A percentile compares a stretch with the other conserved stretches of the same genome.
Evolutionary conservation across 2,113 vertebrate species (phyloP).

Genomic region (Xenotilapia flavipinnis): DNA sequence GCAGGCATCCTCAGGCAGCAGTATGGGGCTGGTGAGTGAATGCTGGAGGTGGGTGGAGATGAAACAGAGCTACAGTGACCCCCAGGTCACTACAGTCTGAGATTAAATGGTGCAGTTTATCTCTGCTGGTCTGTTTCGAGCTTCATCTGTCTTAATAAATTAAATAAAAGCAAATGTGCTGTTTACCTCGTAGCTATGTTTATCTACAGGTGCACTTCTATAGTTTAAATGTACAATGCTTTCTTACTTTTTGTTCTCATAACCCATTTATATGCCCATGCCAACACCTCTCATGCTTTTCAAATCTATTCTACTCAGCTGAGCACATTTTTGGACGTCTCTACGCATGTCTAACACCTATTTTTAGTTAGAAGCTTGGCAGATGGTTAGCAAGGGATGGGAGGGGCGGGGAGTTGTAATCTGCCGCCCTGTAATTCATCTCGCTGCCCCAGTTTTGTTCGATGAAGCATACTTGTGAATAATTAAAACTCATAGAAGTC

Average conservation of each 20-base stretch:
- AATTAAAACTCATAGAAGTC: slow-evolving; percentile 46
- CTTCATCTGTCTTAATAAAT: neutral
- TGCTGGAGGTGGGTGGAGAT: neutral
- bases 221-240: neutral
- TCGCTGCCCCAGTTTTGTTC: slow-evolving; percentile 12
- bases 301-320: neutral
- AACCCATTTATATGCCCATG: neutral
- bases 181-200: neutral
- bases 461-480: slow-evolving; percentile 34
- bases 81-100: slow-evolving; percentile 2
- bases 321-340: neutral
- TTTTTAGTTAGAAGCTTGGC: neutral
- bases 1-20: slow-evolving; percentile 78
- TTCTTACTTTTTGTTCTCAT: neutral
- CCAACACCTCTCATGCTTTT: neutral
- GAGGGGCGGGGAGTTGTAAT: neutral
- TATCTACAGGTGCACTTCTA: neutral
- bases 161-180: neutral
- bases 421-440: slow-evolving; percentile 10
- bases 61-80: slow-evolving; percentile 50
- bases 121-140: neutral
- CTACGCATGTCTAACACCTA: neutral
- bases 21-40: slow-evolving; percentile 78
- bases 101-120: neutral
- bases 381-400: slow-evolving; percentile 1